These are phyloP conservation scores for Eptatretus atami DNA, from an alignment of 2,797 vertebrate genomes.

Conservation along the genomic window DNA sequence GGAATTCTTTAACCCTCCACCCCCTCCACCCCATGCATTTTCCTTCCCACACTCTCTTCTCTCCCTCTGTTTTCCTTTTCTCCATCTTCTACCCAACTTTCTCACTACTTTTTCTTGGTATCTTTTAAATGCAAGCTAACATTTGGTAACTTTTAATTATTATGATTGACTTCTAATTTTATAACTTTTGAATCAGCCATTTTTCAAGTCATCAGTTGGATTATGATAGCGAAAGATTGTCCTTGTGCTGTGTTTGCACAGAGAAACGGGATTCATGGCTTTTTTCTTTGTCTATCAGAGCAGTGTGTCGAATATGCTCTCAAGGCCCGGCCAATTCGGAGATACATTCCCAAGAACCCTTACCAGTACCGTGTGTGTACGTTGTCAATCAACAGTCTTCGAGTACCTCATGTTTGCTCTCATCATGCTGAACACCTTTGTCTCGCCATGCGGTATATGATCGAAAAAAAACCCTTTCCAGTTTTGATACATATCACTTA, in stretches of 20 bases:
- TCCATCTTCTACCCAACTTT: too few species aligned
- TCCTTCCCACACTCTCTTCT: not conserved
- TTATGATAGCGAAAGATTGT: not conserved
- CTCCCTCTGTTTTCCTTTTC: not conserved
- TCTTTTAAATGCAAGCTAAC: too few species aligned
- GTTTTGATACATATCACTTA: too few species aligned
- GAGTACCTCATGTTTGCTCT: constrained; percentile 97
- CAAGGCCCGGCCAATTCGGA: constrained; percentile 57
- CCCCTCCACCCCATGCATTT: too few species aligned
- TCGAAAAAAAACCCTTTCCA: too few species aligned
- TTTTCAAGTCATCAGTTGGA: too few species aligned
- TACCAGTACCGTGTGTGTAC: constrained; percentile 84
- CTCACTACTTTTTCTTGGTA: too few species aligned
- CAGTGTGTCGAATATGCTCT: constrained; percentile 88
- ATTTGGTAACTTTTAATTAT: too few species aligned
- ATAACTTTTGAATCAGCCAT: not conserved
- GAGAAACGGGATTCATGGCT: too few species aligned
- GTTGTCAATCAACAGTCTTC: constrained; percentile 93
- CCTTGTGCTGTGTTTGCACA: too few species aligned
- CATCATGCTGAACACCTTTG: constrained; percentile 91
- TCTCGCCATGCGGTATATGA: constrained; percentile 60
- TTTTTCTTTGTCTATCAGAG: constrained; percentile 18
- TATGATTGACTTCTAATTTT: not conserved
- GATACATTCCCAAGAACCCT: constrained; percentile 92
- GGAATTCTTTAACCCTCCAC: too few species aligned